Percentiles rank a stretch among this genome's conserved stretches.
phyloP scores from a whole-genome alignment of 2,797 vertebrate genomes.

The Oreochromis grahami region DNA sequence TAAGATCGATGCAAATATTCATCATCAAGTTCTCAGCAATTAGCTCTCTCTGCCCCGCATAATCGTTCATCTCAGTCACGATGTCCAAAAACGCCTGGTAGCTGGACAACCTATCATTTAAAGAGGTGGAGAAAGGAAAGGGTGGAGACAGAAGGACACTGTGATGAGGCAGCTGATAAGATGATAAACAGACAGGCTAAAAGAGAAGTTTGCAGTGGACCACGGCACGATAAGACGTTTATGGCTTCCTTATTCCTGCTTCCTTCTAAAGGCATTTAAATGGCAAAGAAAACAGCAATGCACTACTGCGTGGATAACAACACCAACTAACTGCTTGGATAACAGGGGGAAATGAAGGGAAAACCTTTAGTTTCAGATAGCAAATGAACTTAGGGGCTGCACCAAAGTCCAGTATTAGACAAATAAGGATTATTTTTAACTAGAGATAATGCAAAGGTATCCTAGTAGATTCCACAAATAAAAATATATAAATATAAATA shows the following conservation, averaged over 20 bases:
- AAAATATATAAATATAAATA: background rate
- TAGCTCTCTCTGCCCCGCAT: slow-evolving; percentile 87
- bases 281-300: background rate
- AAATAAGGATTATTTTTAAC: background rate
- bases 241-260: slow-evolving; percentile 52
- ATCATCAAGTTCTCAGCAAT: slow-evolving; percentile 87
- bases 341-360: background rate
- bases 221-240: slow-evolving; percentile 20
- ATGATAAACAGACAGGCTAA: slow-evolving; percentile 16
- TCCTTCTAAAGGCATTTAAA: slow-evolving; percentile 48
- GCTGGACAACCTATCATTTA: slow-evolving; percentile 79
- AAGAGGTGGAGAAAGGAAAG: slow-evolving; percentile 29
- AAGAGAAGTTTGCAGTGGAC: background rate
- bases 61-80: slow-evolving; percentile 89
- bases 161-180: slow-evolving; percentile 41
- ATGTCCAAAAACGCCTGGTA: slow-evolving; percentile 85
- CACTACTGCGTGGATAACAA: background rate
- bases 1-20: slow-evolving; percentile 85
- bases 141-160: slow-evolving; percentile 26
- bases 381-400: background rate
- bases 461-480: background rate
- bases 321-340: background rate
- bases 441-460: background rate
- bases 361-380: background rate
- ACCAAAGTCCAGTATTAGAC: background rate